phyloP scores from a whole-genome alignment of 2,888 invertebrate species.

The Phlogophora meticulosa region DNA sequence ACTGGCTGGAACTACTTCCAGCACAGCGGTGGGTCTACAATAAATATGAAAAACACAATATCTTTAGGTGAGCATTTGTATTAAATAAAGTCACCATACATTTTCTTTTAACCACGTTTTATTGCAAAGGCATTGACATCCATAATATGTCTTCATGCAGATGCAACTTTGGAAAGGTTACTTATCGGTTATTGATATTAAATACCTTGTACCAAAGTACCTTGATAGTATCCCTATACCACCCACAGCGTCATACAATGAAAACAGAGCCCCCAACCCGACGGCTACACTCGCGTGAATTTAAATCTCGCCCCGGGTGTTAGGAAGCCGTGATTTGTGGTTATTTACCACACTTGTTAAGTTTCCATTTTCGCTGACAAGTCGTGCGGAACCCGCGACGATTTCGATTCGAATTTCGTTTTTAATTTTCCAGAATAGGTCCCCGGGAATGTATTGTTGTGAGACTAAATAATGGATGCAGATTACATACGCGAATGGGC shows the following conservation, averaged over 20 bases:
- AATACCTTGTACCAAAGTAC: neutral
- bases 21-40: too few relatives aligned
- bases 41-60: too few relatives aligned
- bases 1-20: too few relatives aligned
- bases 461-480: slow-evolving; percentile 68
- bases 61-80: too few relatives aligned
- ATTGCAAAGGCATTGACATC: too few relatives aligned
- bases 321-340: slow-evolving; percentile 90
- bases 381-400: slow-evolving; percentile 87
- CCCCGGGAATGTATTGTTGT: slow-evolving; percentile 70
- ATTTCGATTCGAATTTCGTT: slow-evolving; percentile 86
- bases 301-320: slow-evolving; percentile 89
- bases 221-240: neutral
- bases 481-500: slow-evolving; percentile 68
- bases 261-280: slow-evolving; percentile 70
- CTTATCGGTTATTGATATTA: neutral
- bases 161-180: neutral
- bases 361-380: slow-evolving; percentile 86
- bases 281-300: slow-evolving; percentile 85
- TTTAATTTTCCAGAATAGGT: slow-evolving; percentile 87
- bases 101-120: too few relatives aligned
- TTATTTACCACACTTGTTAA: slow-evolving; percentile 90
- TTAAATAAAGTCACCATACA: too few relatives aligned
- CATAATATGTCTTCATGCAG: too few relatives aligned
- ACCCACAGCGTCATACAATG: slow-evolving; percentile 45